Evolutionary conservation across 2,797 vertebrate species (phyloP).

Genomic region (Paedocypris micromegethes): DNA sequence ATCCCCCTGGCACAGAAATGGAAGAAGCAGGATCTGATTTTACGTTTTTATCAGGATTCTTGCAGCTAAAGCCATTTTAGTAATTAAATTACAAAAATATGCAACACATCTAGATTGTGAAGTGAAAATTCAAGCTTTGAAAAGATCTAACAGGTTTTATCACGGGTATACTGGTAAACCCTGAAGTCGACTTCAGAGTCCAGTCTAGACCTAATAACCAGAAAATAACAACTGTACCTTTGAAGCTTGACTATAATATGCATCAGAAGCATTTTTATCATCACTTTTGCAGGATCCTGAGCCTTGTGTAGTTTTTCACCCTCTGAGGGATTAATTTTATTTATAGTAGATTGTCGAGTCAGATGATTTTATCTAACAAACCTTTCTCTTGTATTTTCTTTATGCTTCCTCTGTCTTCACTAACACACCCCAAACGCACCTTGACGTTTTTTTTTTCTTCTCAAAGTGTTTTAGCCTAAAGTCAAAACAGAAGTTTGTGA

Average conservation of each 20-base stretch:
- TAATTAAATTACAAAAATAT: constrained; percentile 1
- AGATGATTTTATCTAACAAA: constrained; percentile 3
- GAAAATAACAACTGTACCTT: background rate
- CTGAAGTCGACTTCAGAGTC: background rate
- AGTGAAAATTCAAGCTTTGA: background rate
- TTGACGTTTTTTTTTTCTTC: background rate
- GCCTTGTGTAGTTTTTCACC: constrained; percentile 10
- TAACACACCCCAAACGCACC: background rate
- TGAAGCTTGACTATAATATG: constrained; percentile 8
- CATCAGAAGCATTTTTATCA: constrained; percentile 11
- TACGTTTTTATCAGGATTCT: background rate
- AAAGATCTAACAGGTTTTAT: constrained; percentile 6
- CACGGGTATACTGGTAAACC: background rate
- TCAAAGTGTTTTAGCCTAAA: constrained; percentile 14
- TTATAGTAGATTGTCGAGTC: constrained; percentile 11
- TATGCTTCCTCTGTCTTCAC: background rate
- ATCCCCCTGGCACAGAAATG: no score
- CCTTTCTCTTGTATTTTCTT: background rate
- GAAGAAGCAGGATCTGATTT: background rate
- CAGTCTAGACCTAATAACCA: background rate
- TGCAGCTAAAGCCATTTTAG: background rate
- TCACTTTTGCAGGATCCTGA: background rate
- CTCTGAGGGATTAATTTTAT: constrained; percentile 5
- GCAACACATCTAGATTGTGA: background rate
- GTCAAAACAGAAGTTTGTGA: constrained; percentile 3